Evolutionary conservation across 2,113 vertebrate genomes (phyloP).

Genomic region (Osmerus eperlanus): DNA sequence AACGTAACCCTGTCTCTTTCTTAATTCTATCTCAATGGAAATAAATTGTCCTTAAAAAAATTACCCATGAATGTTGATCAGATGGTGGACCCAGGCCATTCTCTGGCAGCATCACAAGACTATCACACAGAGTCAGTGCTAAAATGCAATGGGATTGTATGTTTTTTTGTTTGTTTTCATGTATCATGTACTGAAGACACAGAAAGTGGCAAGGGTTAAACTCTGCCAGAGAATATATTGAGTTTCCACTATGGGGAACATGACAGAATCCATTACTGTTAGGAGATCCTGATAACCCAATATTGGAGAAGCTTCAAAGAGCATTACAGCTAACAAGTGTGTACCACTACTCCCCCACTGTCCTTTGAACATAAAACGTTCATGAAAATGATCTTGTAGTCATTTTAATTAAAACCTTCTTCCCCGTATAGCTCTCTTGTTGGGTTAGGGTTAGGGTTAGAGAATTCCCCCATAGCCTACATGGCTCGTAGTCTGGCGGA

Average conservation of each 20-base stretch:
- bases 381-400: too few relatives aligned
- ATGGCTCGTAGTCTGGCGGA: too few relatives aligned
- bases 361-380: background rate
- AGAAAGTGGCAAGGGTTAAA: constrained; percentile 7
- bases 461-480: too few relatives aligned
- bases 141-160: constrained; percentile 23
- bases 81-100: constrained; percentile 26
- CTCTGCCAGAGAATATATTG: background rate
- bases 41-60: constrained; percentile 27
- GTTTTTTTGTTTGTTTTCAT: constrained; percentile 6
- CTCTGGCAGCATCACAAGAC: constrained; percentile 13
- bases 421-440: too few relatives aligned
- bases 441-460: too few relatives aligned
- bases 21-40: constrained; percentile 40
- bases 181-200: constrained; percentile 21
- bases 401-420: too few relatives aligned
- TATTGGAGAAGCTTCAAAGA: constrained; percentile 28
- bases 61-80: constrained; percentile 27
- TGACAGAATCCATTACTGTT: constrained; percentile 3
- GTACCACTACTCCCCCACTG: background rate
- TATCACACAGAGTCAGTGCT: background rate
- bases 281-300: background rate
- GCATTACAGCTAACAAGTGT: constrained; percentile 11
- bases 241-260: constrained; percentile 25
- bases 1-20: constrained; percentile 30